A percentile compares a stretch with the other conserved stretches of the same genome.
Evolutionary conservation across 2,797 vertebrate genomes (phyloP).

Genomic region (Crenuchus spilurus): DNA sequence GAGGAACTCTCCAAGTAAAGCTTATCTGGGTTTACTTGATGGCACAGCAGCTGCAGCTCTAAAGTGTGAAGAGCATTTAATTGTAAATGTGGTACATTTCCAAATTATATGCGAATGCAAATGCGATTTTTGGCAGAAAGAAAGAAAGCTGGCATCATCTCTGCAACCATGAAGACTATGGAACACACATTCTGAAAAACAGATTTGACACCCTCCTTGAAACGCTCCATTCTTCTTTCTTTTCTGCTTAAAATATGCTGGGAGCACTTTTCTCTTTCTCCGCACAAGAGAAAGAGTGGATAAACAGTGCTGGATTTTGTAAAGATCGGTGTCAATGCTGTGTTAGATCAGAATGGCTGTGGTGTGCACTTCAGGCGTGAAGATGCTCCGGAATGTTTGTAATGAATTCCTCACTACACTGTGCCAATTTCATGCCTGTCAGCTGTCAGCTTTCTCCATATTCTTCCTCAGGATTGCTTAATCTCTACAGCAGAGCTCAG

Average conservation of each 20-base stretch:
- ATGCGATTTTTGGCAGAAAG: constrained; percentile 2
- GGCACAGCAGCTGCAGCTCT: neutral
- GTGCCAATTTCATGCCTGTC: neutral
- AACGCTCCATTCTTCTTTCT: neutral
- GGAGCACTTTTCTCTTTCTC: neutral
- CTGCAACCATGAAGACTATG: neutral
- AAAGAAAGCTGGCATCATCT: neutral
- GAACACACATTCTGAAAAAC: neutral
- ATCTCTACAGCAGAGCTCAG: neutral
- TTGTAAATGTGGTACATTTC: neutral
- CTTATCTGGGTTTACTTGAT: neutral
- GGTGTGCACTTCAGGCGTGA: neutral
- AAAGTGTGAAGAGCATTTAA: neutral
- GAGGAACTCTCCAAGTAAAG: neutral
- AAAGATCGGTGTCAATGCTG: neutral
- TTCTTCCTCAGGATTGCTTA: neutral
- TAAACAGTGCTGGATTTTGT: neutral
- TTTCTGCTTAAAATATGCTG: neutral
- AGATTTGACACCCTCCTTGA: neutral
- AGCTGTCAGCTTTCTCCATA: neutral
- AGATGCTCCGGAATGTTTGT: neutral
- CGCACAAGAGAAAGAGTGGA: neutral
- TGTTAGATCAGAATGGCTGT: neutral
- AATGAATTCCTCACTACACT: neutral
- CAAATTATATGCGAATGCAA: neutral